These are phyloP conservation scores for Bursaphelenchus mucronatus DNA, from an alignment of 1,140 invertebrate species.

Conservation along the genomic window DNA sequence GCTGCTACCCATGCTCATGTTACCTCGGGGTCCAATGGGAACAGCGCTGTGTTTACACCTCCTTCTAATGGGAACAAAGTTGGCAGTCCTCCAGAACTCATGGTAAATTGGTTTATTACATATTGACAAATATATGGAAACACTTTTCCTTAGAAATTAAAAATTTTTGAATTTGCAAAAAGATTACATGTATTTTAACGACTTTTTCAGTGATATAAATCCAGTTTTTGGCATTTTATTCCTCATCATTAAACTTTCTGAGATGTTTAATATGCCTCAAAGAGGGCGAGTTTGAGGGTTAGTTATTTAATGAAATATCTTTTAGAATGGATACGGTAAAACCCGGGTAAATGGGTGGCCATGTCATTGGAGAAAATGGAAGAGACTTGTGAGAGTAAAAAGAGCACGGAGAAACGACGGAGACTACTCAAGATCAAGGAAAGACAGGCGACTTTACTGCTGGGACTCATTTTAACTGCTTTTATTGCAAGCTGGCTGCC, in stretches of 20 bases:
- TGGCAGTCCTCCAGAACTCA: too few species aligned
- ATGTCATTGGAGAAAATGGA: slow-evolving; percentile 13
- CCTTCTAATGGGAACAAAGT: slow-evolving; percentile 36
- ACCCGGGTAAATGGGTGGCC: slow-evolving; percentile 14
- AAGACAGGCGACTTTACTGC: slow-evolving; percentile 87
- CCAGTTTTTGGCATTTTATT: too few species aligned
- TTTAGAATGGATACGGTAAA: slow-evolving; percentile 30
- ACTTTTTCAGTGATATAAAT: too few species aligned
- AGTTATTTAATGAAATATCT: slow-evolving; percentile 63
- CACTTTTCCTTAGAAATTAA: too few species aligned
- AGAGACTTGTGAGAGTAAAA: slow-evolving; percentile 28
- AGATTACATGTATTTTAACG: too few species aligned
- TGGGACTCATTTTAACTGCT: slow-evolving; percentile 95
- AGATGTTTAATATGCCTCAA: neutral
- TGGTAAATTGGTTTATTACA: too few species aligned
- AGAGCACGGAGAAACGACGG: slow-evolving; percentile 62
- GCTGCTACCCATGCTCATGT: slow-evolving; percentile 26
- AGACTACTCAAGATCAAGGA: slow-evolving; percentile 91
- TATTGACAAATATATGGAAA: too few species aligned
- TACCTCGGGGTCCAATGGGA: slow-evolving; percentile 21
- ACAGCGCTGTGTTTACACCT: slow-evolving; percentile 5
- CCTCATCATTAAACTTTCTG: too few species aligned
- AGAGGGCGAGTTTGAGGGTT: slow-evolving; percentile 29
- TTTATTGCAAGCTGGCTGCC: slow-evolving; percentile 98
- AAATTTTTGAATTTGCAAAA: too few species aligned